Conservation (phyloP, 2,113 vertebrate species). For the Rhodinocichla rosea region DNA sequence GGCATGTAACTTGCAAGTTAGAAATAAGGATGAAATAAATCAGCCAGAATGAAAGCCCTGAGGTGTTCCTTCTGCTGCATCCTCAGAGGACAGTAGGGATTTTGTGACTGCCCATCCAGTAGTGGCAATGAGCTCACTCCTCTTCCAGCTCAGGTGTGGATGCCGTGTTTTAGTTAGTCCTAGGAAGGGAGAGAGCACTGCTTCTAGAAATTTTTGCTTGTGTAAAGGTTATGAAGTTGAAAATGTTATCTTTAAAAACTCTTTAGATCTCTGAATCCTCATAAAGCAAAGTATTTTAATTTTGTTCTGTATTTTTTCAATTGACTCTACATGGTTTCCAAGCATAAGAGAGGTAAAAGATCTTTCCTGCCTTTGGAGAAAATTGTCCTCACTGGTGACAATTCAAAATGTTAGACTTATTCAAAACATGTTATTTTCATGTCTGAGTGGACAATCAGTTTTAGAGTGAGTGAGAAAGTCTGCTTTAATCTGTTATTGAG, state of each 20-base stretch:
- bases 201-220: neutral
- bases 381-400: neutral
- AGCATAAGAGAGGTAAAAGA: neutral
- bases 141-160: neutral
- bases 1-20: neutral
- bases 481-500: neutral
- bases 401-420: neutral
- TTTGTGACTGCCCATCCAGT: neutral
- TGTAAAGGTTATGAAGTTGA: neutral
- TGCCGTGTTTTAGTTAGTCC: neutral
- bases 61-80: neutral
- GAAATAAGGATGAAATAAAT: neutral
- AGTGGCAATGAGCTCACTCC: neutral
- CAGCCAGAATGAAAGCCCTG: neutral
- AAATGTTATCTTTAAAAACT: neutral
- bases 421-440: neutral
- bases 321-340: neutral
- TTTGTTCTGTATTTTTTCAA: neutral
- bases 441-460: neutral
- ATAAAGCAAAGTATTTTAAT: neutral
- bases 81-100: neutral
- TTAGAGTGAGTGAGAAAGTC: neutral
- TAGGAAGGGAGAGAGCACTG: neutral
- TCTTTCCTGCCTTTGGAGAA: neutral
- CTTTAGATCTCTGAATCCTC: neutral